Conservation (phyloP, 2,888 invertebrate genomes). For the Trichopria drosophilae region DNA sequence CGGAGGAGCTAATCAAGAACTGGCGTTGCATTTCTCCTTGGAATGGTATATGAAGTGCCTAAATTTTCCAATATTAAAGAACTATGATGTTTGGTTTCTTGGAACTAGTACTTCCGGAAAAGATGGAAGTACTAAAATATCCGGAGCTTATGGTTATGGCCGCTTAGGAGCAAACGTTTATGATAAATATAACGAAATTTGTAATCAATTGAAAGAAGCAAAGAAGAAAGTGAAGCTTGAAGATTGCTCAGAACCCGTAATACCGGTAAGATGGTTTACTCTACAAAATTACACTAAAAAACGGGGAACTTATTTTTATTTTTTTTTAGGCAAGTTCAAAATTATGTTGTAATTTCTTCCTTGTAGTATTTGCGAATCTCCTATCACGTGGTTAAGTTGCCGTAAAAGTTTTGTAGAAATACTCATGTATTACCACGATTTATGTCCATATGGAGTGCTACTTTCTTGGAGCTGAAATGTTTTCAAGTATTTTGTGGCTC, state of each 20-base stretch:
- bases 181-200: slow-evolving; percentile 35
- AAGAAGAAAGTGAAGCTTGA: slow-evolving; percentile 28
- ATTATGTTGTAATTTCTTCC: no score
- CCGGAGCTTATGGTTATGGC: slow-evolving; percentile 47
- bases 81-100: slow-evolving; percentile 48
- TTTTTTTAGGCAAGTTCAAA: no score
- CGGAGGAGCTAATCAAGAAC: slow-evolving; percentile 71
- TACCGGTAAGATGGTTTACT: slow-evolving; percentile 25
- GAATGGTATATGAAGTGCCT: slow-evolving; percentile 50
- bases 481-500: no score
- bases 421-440: no score
- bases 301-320: no score
- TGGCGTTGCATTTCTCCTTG: slow-evolving; percentile 60
- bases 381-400: no score
- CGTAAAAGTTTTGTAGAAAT: no score
- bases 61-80: slow-evolving; percentile 43
- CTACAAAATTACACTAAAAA: no score
- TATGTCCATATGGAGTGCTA: no score
- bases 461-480: no score
- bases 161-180: slow-evolving; percentile 40
- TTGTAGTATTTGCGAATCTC: no score
- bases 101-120: slow-evolving; percentile 42
- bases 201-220: slow-evolving; percentile 19
- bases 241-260: slow-evolving; percentile 20
- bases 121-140: slow-evolving; percentile 43